These are phyloP conservation scores for Embidobia sp. DNA, from an alignment of 2,888 invertebrate species.

Conservation along the genomic window DNA sequence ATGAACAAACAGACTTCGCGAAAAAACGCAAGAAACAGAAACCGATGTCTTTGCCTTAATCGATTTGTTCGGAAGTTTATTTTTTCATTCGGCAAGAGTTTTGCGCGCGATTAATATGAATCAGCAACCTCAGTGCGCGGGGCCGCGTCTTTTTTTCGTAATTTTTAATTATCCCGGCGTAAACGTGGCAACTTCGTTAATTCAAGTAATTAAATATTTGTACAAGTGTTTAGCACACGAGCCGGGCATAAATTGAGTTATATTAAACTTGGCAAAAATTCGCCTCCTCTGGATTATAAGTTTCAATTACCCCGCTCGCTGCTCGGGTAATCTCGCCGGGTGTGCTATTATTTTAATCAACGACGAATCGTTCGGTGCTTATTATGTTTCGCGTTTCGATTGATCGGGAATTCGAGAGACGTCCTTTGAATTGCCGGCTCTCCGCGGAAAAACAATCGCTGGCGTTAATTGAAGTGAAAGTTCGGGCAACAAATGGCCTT, in stretches of 20 bases:
- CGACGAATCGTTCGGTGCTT: not conserved
- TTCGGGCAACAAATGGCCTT: not conserved
- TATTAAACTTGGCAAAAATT: constrained; percentile 19
- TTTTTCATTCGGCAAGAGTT: too few species aligned
- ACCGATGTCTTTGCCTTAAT: too few species aligned
- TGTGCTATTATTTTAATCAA: constrained; percentile 21
- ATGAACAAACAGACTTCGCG: too few species aligned
- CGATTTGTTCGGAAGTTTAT: too few species aligned
- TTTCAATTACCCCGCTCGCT: constrained; percentile 32
- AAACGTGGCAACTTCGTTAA: not conserved
- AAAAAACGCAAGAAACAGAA: too few species aligned
- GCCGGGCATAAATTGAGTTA: constrained; percentile 24
- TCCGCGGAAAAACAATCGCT: not conserved
- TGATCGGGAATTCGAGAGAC: not conserved
- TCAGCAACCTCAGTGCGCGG: too few species aligned
- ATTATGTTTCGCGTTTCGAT: not conserved
- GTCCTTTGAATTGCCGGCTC: not conserved
- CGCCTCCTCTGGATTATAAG: constrained; percentile 20
- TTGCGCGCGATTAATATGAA: too few species aligned
- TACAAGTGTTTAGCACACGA: constrained; percentile 15
- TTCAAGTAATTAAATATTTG: constrained; percentile 20
- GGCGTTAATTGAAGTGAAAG: not conserved
- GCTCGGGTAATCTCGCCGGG: constrained; percentile 19
- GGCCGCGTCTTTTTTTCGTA: too few species aligned
- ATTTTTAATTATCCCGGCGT: not conserved